Base-by-base conservation (phyloP, 2,888 invertebrate species). In the Hyposoter didymator region DNA sequence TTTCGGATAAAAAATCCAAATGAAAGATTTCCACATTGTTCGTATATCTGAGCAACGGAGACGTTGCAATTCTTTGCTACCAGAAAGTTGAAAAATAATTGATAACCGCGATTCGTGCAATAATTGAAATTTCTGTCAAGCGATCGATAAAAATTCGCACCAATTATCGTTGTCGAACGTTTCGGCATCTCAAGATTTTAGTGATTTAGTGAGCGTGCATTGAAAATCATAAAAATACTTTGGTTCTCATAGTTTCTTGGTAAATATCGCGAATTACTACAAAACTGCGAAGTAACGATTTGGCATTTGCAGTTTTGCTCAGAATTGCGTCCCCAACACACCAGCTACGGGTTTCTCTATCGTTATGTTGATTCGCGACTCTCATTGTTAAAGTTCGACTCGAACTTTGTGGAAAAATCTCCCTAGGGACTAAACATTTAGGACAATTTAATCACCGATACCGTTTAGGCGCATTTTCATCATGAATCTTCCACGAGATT, bases 211-310 rank as follows among this genome's bases (percentile, higher is more conserved):
- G 32, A 59, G 28, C 1, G 59, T 28, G 59, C 59, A 59, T 47
- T 69, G 2, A 3, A 4, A 35, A 28, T 17, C 17, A 17, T 45
- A 8, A 69, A 47, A 69, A 67, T 22, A 67, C 19, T 14, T 66
- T 19, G 17, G 32, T 64, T 28, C 32, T 66, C n/a, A 10, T 35
- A 66, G n/a, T 66, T 35, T 1, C 7, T 66, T 67, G 22, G 43
- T 67, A 39, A 43, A 67, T 67, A 67, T 43, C 19, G 43, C 32
- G 28, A 69, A 69, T 69, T 69, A 45, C 22, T 43, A 39, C 22
- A 22, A 22, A 73, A 39, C 22, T 39, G 7, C 39, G n/a, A 39
- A 52, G 59, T 73, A 22, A 59, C 55, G 73, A 43, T 73, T 52
- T n/a, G 12, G 12, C 52, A 39, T 39, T 39, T 39, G 39, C 39